Conservation (phyloP, 2,797 vertebrate genomes). For the Hoplostethus atlanticus region DNA sequence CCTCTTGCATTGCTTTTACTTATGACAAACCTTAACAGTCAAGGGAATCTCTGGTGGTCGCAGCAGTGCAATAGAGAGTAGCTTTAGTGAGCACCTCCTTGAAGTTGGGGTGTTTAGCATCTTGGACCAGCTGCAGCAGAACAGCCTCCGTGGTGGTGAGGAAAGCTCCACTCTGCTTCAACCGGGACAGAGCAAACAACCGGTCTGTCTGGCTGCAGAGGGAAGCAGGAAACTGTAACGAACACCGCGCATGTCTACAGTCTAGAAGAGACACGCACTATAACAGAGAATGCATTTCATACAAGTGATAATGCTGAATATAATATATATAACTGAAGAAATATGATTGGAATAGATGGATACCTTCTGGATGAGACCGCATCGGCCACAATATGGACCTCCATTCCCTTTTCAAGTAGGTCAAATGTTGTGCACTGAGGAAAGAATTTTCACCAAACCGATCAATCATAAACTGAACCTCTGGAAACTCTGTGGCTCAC, state of each 20-base stretch:
- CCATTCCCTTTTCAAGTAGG: slow-evolving; percentile 88
- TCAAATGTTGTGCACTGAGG: slow-evolving; percentile 89
- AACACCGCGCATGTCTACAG: neutral
- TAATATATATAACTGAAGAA: neutral
- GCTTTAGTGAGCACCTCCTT: slow-evolving; percentile 84
- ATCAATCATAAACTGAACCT: slow-evolving; percentile 1
- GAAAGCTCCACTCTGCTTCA: slow-evolving; percentile 92
- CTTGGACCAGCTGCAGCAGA: slow-evolving; percentile 89
- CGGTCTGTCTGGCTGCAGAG: slow-evolving; percentile 90
- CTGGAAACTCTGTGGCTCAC: neutral
- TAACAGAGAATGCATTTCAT: too few relatives aligned
- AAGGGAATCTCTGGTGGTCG: neutral
- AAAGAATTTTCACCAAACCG: slow-evolving; percentile 10
- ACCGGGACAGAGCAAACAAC: slow-evolving; percentile 87
- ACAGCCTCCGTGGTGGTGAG: slow-evolving; percentile 92
- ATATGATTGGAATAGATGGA: neutral
- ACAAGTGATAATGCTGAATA: neutral
- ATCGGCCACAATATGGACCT: slow-evolving; percentile 92
- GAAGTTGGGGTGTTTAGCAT: slow-evolving; percentile 89
- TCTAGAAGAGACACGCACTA: neutral
- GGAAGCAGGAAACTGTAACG: slow-evolving; percentile 14
- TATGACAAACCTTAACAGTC: slow-evolving; percentile 5
- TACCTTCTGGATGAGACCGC: slow-evolving; percentile 92
- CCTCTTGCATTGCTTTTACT: neutral
- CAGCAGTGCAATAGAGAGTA: neutral